Conservation (phyloP, 2,888 invertebrate genomes). For the Trichopria drosophilae region DNA sequence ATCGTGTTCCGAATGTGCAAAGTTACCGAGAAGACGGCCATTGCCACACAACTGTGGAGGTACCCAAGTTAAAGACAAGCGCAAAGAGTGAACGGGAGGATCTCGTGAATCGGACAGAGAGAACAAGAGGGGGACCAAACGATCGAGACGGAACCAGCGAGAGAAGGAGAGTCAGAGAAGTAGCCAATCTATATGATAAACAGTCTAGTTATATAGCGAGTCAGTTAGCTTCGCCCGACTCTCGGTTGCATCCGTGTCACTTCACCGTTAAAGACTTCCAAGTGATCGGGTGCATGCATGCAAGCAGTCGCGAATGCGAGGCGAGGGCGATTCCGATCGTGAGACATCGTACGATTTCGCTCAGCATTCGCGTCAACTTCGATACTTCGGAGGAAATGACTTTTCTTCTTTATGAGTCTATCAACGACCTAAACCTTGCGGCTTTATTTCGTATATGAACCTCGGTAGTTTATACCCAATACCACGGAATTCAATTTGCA, state of each 20-base stretch:
- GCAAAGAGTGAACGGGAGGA: conserved; percentile 5
- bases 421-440: too few species aligned
- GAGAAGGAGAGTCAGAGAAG: too few species aligned
- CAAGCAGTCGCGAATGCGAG: conserved; percentile 14
- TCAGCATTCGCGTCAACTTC: too few species aligned
- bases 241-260: conserved; percentile 39
- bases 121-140: conserved; percentile 15
- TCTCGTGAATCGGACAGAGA: conserved; percentile 14
- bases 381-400: too few species aligned
- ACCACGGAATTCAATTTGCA: too few species aligned
- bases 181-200: conserved; percentile 56
- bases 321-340: too few species aligned
- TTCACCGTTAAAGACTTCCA: conserved; percentile 34
- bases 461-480: too few species aligned
- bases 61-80: conserved; percentile 5
- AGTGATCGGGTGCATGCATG: conserved; percentile 9
- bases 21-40: conserved; percentile 7
- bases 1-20: neutral
- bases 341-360: too few species aligned
- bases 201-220: conserved; percentile 43
- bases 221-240: conserved; percentile 19
- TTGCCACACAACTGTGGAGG: too few species aligned
- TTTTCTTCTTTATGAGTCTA: too few species aligned
- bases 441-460: too few species aligned
- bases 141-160: too few species aligned